Base-by-base conservation (phyloP, 2,888 invertebrate species). In the Campopleginae sp. region DNA sequence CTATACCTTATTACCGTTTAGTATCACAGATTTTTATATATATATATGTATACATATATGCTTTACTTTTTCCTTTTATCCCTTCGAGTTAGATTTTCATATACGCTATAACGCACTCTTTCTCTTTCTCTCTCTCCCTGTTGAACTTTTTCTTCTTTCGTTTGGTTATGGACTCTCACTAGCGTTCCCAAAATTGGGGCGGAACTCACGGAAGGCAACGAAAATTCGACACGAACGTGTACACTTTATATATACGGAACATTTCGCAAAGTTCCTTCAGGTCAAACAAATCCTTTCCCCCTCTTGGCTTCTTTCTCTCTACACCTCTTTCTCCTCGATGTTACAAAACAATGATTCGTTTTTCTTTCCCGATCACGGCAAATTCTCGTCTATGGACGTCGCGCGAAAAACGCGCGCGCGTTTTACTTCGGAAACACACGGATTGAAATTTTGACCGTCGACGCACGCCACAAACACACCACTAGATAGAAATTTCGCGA, bases 1-100 rank as follows among this genome's bases (percentile, higher is more conserved):
- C 90, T 90, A 89, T 89, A 89, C 87, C 88, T 92, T 91, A 91
- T 90, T 92, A 92, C 92, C 90, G 91, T 88, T 92, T 92, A 92
- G 89, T 92, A 92, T 92, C 92, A 92, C 92, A 92, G 92, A 92
- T 89, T 90, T 89, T 88, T 88, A 88, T 82, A 87, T 89, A 88
- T 82, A 86, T 89, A 82, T 87, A 87, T 85, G 80, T 88, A 72
- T 83, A 79, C 66, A 78, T 85, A 85, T 80, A 82, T 84, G 75
- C 88, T 82, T 87, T 89, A 80, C 86, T 86, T 83, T 82, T 88
- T 80, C 80, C 72, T 68, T 75, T 84, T 86, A 81, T 58, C 79
- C 27, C 84, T 51, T 54, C 70, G 63, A 86, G 74, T 70, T 76
- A 74, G 76, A 76, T 70, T 68, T 71, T 74, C 75, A 63, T 76